phyloP scores from a whole-genome alignment of 2,113 vertebrate species.

The Arizona elegans region DNA sequence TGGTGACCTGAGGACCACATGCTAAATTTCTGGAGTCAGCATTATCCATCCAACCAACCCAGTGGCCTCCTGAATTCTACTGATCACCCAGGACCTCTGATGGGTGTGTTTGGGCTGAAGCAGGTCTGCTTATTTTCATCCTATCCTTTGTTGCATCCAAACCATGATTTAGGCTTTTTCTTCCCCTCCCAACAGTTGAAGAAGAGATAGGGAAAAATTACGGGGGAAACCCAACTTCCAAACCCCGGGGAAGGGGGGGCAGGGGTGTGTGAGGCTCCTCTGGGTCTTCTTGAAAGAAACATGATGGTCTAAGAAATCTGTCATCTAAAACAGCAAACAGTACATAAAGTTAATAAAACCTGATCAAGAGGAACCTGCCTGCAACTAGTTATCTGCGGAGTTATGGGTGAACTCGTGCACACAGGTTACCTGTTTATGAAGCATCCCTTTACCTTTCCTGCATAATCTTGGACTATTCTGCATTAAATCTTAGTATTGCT shows the following conservation, averaged over 20 bases:
- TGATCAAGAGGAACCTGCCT: not conserved
- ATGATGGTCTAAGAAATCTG: not conserved
- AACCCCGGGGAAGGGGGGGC: not conserved
- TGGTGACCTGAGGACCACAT: not conserved
- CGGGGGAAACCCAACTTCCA: not conserved
- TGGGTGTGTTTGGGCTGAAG: not conserved
- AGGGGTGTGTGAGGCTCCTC: not conserved
- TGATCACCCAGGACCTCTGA: not conserved
- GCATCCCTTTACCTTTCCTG: not conserved
- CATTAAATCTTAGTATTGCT: too few species aligned
- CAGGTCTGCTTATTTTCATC: not conserved
- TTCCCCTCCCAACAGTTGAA: not conserved
- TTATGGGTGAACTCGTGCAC: not conserved
- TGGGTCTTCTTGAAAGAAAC: not conserved
- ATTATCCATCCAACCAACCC: not conserved
- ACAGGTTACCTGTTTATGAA: not conserved
- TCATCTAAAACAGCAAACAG: not conserved
- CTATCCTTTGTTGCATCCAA: not conserved
- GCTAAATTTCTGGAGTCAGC: not conserved
- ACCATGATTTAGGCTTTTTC: not conserved
- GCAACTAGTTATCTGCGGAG: not conserved
- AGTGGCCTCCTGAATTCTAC: not conserved
- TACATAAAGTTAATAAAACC: not conserved
- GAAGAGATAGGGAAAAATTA: not conserved
- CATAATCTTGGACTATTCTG: not conserved